phyloP scores from a whole-genome alignment of 2,113 vertebrate species.

The Heterochromis multidens region DNA sequence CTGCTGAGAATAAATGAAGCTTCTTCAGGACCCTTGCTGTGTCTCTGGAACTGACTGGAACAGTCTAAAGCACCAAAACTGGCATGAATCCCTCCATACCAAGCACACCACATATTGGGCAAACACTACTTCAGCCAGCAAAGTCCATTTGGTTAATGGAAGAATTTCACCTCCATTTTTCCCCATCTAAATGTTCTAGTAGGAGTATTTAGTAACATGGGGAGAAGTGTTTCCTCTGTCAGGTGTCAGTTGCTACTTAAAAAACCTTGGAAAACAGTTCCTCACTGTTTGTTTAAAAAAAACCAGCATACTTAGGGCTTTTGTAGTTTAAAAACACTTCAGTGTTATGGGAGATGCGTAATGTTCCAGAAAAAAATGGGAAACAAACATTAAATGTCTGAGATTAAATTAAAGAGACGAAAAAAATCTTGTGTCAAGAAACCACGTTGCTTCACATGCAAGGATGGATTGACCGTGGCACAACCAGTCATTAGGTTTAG shows the following conservation, averaged over 20 bases:
- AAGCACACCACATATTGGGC: slow-evolving; percentile 45
- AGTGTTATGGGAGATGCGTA: background rate
- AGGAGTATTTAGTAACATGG: background rate
- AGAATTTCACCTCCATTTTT: slow-evolving; percentile 23
- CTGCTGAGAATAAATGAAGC: slow-evolving; percentile 71
- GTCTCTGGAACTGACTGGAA: slow-evolving; percentile 57
- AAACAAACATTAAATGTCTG: no score
- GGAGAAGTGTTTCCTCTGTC: background rate
- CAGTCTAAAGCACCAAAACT: slow-evolving; percentile 47
- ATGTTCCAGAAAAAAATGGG: no score
- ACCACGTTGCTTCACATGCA: background rate
- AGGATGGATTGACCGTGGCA: background rate
- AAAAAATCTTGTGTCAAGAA: background rate
- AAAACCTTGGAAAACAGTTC: background rate
- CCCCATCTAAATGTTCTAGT: background rate
- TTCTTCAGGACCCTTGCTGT: slow-evolving; percentile 63
- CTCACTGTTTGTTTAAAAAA: background rate
- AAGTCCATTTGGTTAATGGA: slow-evolving; percentile 60
- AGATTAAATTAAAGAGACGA: no score
- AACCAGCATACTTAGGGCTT: background rate
- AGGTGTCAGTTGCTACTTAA: background rate
- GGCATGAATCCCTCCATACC: slow-evolving; percentile 46
- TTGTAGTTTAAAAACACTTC: background rate
- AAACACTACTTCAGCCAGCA: slow-evolving; percentile 9
- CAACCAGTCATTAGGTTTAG: background rate